These are phyloP conservation scores for Sminthurides bifidus DNA, from an alignment of 1,140 invertebrate genomes.

Conservation along the genomic window DNA sequence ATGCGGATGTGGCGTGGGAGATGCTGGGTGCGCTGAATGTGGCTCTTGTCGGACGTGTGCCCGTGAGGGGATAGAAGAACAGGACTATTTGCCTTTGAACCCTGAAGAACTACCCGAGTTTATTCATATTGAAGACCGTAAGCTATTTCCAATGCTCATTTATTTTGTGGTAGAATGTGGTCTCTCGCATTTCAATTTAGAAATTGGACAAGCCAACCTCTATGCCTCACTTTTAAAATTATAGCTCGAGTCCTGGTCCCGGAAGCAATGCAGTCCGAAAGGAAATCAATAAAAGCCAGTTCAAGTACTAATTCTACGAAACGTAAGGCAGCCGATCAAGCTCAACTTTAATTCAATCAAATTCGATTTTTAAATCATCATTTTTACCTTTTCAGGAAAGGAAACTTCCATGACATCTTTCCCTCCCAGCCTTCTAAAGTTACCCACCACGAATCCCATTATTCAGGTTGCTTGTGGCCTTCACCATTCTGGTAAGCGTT, in stretches of 20 bases:
- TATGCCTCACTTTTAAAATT: not conserved
- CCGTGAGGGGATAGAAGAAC: constrained; percentile 50
- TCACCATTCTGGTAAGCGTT: constrained; percentile 59
- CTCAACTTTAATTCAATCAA: too few relatives aligned
- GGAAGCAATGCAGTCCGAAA: constrained; percentile 16
- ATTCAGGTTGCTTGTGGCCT: constrained; percentile 76
- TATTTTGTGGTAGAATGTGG: not conserved
- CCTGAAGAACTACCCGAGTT: constrained; percentile 19
- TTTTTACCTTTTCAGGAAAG: constrained; percentile 12
- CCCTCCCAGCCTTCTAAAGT: constrained; percentile 59
- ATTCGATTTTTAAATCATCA: too few relatives aligned
- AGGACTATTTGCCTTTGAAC: constrained; percentile 26
- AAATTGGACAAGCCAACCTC: not conserved
- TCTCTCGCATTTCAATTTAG: not conserved
- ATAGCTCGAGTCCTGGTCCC: constrained; percentile 15
- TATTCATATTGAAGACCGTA: constrained; percentile 27
- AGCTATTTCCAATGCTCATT: not conserved
- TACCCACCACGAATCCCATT: constrained; percentile 51
- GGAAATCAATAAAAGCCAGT: constrained; percentile 6
- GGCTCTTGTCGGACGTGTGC: constrained; percentile 82
- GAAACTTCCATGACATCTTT: constrained; percentile 49
- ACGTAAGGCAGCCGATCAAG: too few relatives aligned
- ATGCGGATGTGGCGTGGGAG: constrained; percentile 90
- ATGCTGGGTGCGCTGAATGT: constrained; percentile 83
- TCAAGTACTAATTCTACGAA: constrained; percentile 11